Percentiles rank a stretch among this genome's conserved stretches.
Evolutionary conservation across 2,888 invertebrate genomes (phyloP).

Genomic region (Volucella zonaria): DNA sequence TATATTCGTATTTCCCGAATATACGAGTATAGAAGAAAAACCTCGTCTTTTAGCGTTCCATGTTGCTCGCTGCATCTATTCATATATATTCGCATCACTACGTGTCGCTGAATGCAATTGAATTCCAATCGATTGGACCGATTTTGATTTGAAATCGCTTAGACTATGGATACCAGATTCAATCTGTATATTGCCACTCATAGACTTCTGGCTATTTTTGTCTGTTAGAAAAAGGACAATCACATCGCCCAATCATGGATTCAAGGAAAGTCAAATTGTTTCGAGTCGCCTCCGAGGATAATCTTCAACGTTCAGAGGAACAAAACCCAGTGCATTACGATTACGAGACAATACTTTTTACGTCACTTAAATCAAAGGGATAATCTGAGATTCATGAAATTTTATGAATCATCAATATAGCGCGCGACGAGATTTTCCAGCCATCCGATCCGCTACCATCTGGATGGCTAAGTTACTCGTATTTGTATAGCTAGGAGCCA

Average conservation of each 20-base stretch:
- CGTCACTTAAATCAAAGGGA: conserved; percentile 54
- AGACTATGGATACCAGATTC: conserved; percentile 19
- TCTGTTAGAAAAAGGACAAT: no score
- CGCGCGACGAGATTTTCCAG: conserved; percentile 17
- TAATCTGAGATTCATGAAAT: conserved; percentile 62
- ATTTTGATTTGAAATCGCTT: conserved; percentile 33
- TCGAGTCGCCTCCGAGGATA: no score
- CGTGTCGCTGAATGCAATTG: conserved; percentile 46
- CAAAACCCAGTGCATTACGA: conserved; percentile 23
- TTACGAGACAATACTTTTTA: conserved; percentile 23
- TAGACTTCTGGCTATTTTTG: conserved; percentile 3
- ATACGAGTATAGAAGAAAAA: background rate
- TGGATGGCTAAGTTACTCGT: conserved; percentile 20
- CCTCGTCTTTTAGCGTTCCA: background rate
- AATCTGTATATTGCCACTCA: conserved; percentile 26
- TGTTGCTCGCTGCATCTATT: conserved; percentile 13
- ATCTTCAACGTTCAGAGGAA: background rate
- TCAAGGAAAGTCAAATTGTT: no score
- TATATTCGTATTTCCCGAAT: conserved; percentile 32
- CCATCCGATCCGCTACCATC: background rate
- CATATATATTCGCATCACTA: conserved; percentile 5
- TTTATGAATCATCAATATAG: conserved; percentile 63
- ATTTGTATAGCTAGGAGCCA: conserved; percentile 38
- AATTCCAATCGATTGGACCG: conserved; percentile 54
- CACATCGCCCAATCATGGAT: no score